Base-by-base conservation (phyloP, 23 tunicate genomes). In the Ascidia mentula region DNA sequence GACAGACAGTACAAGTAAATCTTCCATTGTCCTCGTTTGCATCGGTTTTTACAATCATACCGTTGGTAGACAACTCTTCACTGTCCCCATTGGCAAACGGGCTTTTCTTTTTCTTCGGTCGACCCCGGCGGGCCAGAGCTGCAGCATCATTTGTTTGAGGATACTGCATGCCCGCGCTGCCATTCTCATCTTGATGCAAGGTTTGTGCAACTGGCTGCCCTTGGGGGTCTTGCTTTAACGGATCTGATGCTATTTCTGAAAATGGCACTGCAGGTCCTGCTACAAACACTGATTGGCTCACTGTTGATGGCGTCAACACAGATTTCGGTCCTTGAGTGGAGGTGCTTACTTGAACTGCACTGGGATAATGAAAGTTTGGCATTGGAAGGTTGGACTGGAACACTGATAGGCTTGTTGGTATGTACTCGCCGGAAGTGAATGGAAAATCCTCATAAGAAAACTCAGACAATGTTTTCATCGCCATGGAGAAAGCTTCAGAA, bases 401-500 rank as follows among this genome's bases (percentile, higher is more conserved):
- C 45, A 73, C 84, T 33, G 90, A 73, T 18, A 40, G 72, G 26
- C 75, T 72, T 31, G 80, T 70, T 24, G 79, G 77, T 18, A 79
- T 34, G 39, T 79, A 86, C 9, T 86, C 90, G 38, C 36, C 13
- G 0, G 79, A 13, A 38, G 46, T 36, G 53, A 15, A 59, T 12
- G 76, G 79, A 0, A 83, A 72, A 34, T 72, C 84, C 26, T 91
- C 90, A 77, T 91, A 91, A 18, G 89, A 89, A 69, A 85, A 91
- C n/a, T 91, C 97, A 18, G 97, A 91, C 36, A 91, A 45, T 32
- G 97, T 75, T 60, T 78, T 86, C 97, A 91, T 86, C 0, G 97
- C 97, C 87, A 69, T 79, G 20, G 97, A 91, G 34, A 91, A 76
- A 18, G 87, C 97, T 72, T 86, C 97, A 28, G 97, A 91, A 20